Conservation (phyloP, 2,113 vertebrate species). For the Pituophis catenifer region DNA sequence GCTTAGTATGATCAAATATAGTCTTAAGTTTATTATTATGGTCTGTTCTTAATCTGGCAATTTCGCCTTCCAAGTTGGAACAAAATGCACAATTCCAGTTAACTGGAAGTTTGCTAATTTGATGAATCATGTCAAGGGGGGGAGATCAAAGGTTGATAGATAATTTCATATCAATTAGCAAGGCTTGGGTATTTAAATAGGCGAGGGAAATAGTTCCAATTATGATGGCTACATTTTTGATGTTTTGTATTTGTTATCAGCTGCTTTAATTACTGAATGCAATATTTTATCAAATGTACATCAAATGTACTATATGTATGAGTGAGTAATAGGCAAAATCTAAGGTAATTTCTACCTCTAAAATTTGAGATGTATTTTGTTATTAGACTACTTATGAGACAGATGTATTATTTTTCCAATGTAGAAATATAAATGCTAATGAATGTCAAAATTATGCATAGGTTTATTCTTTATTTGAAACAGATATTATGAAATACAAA, state of each 20-base stretch:
- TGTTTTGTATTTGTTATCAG: constrained; percentile 42
- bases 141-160: not conserved
- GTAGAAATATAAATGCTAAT: constrained; percentile 63
- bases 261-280: constrained; percentile 59
- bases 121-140: not conserved
- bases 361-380: constrained; percentile 71
- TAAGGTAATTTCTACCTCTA: constrained; percentile 71
- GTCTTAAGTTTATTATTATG: not conserved
- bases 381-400: constrained; percentile 68
- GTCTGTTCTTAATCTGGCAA: not conserved
- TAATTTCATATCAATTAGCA: constrained; percentile 9
- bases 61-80: not conserved
- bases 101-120: not conserved
- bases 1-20: not conserved
- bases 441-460: constrained; percentile 41
- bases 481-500: not conserved
- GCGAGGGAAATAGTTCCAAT: constrained; percentile 31
- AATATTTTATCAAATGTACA: constrained; percentile 59
- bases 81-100: not conserved
- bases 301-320: constrained; percentile 64
- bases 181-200: not conserved
- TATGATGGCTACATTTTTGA: constrained; percentile 54
- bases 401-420: constrained; percentile 67
- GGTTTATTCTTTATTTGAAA: not conserved
- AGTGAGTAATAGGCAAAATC: constrained; percentile 59